Base-by-base conservation (phyloP, 2,888 invertebrate genomes). In the Eurytoma californica region DNA sequence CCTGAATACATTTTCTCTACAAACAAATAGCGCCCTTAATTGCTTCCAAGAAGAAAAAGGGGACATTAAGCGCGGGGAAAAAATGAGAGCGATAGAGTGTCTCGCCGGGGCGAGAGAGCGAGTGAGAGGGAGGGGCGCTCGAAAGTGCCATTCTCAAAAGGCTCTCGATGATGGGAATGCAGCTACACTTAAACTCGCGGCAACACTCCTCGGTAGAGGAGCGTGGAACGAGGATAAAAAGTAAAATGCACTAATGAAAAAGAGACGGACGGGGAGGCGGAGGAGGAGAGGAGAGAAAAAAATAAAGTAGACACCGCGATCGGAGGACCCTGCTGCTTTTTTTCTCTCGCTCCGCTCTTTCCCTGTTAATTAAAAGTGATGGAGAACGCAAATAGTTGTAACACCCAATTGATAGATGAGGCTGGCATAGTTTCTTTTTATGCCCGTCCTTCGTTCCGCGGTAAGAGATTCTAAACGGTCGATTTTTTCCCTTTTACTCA, bases 1-100 rank as follows among this genome's bases (percentile, higher is more conserved):
- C 57, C 60, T 67, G 74, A 69, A 68, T 75, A 75, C 68, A 61
- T 75, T 67, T 75, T n/a, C 68, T 69, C 68, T 68, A 53, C 68
- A 69, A 74, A 75, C 75, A 68, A 75, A 74, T 67, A 74, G 53
- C 60, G 68, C 61, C 68, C 75, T 61, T 75, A 75, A 75, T 75
- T 75, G 68, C 67, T 28, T 20, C 53, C 58, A 16, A 55, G 28
- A n/a, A 57, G 53, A 55, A 67, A 67, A 74, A 67, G 58, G 68
- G 28, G 61, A 39, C 67, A 72, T 72, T 72, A 63, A 63, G 72
- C 13, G 51, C n/a, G 53, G 53, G 53, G 30, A n/a, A 66, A n/a
- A 53, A 53, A 53, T 3, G 28, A 67, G 14, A 53, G 24, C 24
- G 16, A 20, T 30, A 39, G 68, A 49, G 51, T 14, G 51, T 28